phyloP scores from a whole-genome alignment of 2,888 invertebrate species.

The Brassicogethes aeneus region DNA sequence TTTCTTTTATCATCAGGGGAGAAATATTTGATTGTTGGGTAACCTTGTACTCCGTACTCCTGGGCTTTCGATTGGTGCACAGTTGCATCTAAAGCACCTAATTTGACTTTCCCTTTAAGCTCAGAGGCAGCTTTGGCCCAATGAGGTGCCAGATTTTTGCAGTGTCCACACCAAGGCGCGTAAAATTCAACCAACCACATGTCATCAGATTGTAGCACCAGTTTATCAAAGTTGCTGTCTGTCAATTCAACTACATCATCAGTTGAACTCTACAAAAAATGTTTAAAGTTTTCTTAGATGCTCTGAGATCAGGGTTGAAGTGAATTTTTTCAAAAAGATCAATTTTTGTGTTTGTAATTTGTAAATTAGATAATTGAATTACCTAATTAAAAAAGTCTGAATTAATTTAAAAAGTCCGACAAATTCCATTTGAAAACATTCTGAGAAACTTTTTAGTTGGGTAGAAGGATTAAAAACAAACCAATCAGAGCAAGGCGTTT shows the following conservation, averaged over 20 bases:
- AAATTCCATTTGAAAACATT: no score
- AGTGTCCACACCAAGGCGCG: slow-evolving; percentile 96
- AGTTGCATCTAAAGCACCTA: slow-evolving; percentile 95
- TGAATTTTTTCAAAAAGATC: no score
- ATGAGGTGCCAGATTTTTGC: slow-evolving; percentile 92
- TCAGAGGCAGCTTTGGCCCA: slow-evolving; percentile 93
- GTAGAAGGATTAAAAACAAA: no score
- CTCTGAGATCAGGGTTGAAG: no score
- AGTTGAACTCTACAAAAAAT: no score
- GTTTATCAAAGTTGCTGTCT: slow-evolving; percentile 89
- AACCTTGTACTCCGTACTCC: slow-evolving; percentile 83
- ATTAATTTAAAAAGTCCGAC: no score
- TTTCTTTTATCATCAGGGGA: slow-evolving; percentile 64
- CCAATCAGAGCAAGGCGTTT: no score
- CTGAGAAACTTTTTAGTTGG: no score
- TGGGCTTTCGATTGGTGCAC: slow-evolving; percentile 74
- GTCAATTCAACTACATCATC: slow-evolving; percentile 83
- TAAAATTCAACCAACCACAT: slow-evolving; percentile 98
- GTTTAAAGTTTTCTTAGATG: no score
- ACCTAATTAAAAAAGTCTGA: no score
- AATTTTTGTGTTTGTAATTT: no score
- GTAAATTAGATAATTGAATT: no score
- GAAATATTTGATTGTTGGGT: slow-evolving; percentile 95
- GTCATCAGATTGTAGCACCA: slow-evolving; percentile 87
- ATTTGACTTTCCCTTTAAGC: slow-evolving; percentile 91